A percentile compares a stretch with the other conserved stretches of the same genome.
These are phyloP conservation scores for Ectropis grisescens DNA, from an alignment of 1,140 invertebrate species.

Conservation along the genomic window DNA sequence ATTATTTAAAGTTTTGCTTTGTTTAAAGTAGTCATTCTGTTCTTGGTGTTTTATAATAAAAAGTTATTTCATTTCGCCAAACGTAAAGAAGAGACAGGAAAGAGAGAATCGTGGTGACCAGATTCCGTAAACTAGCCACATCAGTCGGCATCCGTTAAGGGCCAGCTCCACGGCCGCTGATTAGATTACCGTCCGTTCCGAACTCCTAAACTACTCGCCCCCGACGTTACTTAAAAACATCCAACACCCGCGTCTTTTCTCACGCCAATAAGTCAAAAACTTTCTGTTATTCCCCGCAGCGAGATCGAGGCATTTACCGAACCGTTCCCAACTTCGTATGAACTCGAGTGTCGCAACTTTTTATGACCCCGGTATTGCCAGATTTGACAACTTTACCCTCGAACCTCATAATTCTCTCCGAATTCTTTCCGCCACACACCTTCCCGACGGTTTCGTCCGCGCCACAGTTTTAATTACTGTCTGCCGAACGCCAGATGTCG, in stretches of 20 bases:
- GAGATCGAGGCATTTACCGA: conserved; percentile 43
- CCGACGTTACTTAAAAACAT: conserved; percentile 34
- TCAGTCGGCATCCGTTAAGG: too few species aligned
- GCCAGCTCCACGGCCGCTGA: too few species aligned
- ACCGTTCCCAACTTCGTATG: conserved; percentile 45
- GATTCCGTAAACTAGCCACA: too few species aligned
- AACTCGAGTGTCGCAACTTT: conserved; percentile 39
- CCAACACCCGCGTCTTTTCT: conserved; percentile 16
- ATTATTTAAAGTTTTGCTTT: too few species aligned
- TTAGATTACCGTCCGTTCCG: too few species aligned
- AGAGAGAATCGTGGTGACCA: too few species aligned
- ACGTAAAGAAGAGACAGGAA: too few species aligned
- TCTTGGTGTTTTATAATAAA: too few species aligned
- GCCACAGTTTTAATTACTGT: not conserved
- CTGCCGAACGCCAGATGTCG: not conserved
- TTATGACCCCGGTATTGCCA: conserved; percentile 24
- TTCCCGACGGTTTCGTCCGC: not conserved
- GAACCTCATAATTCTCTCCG: conserved; percentile 2
- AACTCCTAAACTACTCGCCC: conserved; percentile 29
- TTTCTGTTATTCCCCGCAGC: conserved; percentile 32
- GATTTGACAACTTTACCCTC: conserved; percentile 23
- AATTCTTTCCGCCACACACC: not conserved
- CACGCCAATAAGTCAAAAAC: conserved; percentile 39
- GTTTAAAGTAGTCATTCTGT: too few species aligned
- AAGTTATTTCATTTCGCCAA: too few species aligned